These are phyloP conservation scores for Karalla daura DNA, from an alignment of 2,797 vertebrate genomes.

Conservation along the genomic window DNA sequence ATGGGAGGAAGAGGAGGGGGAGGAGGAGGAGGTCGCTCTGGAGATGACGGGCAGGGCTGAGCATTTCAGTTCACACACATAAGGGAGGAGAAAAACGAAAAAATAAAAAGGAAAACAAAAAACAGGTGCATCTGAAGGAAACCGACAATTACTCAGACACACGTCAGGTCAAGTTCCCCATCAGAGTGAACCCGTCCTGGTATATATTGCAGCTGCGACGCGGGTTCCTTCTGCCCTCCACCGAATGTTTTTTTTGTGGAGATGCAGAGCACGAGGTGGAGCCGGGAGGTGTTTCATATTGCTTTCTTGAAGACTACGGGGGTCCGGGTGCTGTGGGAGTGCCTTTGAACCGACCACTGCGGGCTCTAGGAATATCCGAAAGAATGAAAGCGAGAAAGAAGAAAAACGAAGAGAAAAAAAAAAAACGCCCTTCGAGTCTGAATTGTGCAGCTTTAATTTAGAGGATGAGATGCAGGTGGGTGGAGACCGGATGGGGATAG, in stretches of 20 bases:
- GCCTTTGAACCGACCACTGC: constrained; percentile 1
- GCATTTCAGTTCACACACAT: constrained; percentile 23
- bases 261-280: too few species aligned
- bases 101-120: too few species aligned
- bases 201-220: constrained; percentile 33
- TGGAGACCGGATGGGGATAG: too few species aligned
- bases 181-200: constrained; percentile 34
- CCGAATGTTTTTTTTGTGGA: too few species aligned
- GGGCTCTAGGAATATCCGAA: constrained; percentile 9
- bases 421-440: not conserved
- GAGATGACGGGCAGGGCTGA: constrained; percentile 28
- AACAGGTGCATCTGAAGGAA: constrained; percentile 24
- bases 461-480: constrained; percentile 30
- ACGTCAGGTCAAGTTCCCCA: constrained; percentile 41
- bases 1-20: constrained; percentile 18
- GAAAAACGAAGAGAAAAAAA: not conserved
- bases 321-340: constrained; percentile 30
- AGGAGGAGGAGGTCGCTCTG: constrained; percentile 39
- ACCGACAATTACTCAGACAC: constrained; percentile 14
- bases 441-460: constrained; percentile 27
- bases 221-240: constrained; percentile 32
- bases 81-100: not conserved
- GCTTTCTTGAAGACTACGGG: constrained; percentile 47
- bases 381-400: too few species aligned
- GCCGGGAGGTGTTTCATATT: constrained; percentile 37